Conservation (phyloP, 92 coral and sea anemone species). For the Plumapathes pennacea region DNA sequence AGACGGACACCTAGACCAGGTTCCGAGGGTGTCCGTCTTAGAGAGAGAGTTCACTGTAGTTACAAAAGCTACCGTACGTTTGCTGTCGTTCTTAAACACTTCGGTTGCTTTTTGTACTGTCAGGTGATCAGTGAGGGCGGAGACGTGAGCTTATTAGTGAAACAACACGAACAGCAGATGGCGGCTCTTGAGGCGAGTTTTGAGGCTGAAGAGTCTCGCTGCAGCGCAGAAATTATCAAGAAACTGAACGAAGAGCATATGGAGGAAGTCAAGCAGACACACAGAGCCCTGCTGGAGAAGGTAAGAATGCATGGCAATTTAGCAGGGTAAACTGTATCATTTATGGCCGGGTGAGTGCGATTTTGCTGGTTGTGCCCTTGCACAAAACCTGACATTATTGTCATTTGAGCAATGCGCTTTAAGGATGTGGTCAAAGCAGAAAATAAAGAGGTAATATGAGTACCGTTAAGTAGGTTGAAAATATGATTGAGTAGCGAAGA, state of each 20-base stretch:
- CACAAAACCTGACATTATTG: no score
- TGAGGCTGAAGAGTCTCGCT: conserved; percentile 84
- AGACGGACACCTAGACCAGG: no score
- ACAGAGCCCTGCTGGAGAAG: conserved; percentile 85
- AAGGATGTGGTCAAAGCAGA: no score
- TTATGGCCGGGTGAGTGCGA: no score
- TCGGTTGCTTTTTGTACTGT: neutral
- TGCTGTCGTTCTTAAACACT: no score
- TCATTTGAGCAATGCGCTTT: no score
- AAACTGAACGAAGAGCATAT: conserved; percentile 76
- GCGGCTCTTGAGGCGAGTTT: conserved; percentile 81
- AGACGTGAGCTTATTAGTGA: conserved; percentile 62
- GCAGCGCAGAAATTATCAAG: conserved; percentile 76
- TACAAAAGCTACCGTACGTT: neutral
- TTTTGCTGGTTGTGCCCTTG: no score
- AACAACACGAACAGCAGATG: conserved; percentile 74
- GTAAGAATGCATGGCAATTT: conserved; percentile 18
- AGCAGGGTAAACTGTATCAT: no score
- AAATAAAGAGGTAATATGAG: no score
- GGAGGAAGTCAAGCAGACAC: conserved; percentile 74
- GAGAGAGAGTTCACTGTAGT: neutral
- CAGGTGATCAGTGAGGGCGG: conserved; percentile 92
- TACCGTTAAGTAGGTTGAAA: no score
- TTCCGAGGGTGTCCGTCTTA: neutral
- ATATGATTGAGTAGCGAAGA: no score